Evolutionary conservation across 2,797 vertebrate genomes (phyloP).

Genomic region (Phoebastria nigripes): DNA sequence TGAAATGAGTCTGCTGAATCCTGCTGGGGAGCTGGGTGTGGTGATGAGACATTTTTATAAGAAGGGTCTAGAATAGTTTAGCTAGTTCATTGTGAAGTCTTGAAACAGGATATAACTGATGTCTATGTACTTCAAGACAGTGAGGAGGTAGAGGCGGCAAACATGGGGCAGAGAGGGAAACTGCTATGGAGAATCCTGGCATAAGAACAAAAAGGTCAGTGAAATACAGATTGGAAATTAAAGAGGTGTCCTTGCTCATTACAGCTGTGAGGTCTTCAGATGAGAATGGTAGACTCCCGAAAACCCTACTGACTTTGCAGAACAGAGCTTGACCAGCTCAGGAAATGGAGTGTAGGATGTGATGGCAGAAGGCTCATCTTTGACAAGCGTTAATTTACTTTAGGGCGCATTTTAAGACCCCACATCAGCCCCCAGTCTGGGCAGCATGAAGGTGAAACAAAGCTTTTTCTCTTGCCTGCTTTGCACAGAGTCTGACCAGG

Average conservation of each 20-base stretch:
- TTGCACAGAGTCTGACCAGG: background rate
- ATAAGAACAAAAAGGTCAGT: background rate
- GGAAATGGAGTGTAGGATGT: background rate
- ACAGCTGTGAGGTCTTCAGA: background rate
- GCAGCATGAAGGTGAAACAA: background rate
- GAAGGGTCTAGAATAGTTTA: background rate
- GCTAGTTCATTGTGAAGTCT: background rate
- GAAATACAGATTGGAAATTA: background rate
- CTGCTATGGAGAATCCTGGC: background rate
- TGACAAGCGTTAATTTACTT: background rate
- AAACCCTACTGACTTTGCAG: background rate
- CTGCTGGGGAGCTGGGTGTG: background rate
- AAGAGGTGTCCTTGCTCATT: background rate
- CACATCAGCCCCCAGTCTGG: background rate
- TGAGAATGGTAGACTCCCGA: background rate
- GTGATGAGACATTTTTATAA: background rate
- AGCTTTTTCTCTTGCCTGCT: background rate
- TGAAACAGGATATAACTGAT: background rate
- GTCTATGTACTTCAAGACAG: background rate
- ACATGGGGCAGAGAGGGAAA: accelerated
- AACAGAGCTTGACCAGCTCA: background rate
- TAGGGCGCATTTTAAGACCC: background rate
- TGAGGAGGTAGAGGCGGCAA: background rate
- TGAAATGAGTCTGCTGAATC: background rate
- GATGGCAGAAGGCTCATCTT: background rate